Percentiles rank a stretch among this genome's conserved stretches.
phyloP scores from a whole-genome alignment of 2,797 vertebrate species.

The Muscicapa striata region DNA sequence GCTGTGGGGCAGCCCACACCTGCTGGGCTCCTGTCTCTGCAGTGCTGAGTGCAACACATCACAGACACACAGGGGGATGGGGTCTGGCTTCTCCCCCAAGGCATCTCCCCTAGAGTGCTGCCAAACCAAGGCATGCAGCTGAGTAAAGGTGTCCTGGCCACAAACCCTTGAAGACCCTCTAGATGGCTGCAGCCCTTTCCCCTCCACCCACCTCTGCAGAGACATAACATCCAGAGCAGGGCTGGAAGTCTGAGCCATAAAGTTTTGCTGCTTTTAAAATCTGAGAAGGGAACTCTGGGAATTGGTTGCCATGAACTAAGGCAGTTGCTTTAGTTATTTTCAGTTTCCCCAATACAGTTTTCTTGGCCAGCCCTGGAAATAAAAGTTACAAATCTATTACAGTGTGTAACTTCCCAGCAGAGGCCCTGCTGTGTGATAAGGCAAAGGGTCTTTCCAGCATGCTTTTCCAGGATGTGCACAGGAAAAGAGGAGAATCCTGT shows the following conservation, averaged over 20 bases:
- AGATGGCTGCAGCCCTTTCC: background rate
- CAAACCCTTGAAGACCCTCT: background rate
- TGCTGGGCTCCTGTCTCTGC: background rate
- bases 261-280: slow-evolving; percentile 1
- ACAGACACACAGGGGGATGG: accelerated
- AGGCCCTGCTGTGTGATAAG: background rate
- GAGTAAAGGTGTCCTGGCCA: background rate
- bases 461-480: background rate
- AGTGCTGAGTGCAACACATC: background rate
- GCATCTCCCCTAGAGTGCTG: background rate
- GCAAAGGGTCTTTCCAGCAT: background rate
- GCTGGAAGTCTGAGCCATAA: background rate
- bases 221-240: background rate
- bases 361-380: background rate
- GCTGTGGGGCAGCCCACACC: accelerated
- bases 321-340: background rate
- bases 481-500: background rate
- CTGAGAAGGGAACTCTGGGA: background rate
- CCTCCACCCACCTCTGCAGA: background rate
- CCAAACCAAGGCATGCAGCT: background rate
- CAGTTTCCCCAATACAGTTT: background rate
- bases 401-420: background rate
- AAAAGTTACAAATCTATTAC: background rate
- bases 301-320: background rate
- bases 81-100: background rate